phyloP scores from a whole-genome alignment of 2,797 vertebrate genomes.

The Oreochromis mossambicus region DNA sequence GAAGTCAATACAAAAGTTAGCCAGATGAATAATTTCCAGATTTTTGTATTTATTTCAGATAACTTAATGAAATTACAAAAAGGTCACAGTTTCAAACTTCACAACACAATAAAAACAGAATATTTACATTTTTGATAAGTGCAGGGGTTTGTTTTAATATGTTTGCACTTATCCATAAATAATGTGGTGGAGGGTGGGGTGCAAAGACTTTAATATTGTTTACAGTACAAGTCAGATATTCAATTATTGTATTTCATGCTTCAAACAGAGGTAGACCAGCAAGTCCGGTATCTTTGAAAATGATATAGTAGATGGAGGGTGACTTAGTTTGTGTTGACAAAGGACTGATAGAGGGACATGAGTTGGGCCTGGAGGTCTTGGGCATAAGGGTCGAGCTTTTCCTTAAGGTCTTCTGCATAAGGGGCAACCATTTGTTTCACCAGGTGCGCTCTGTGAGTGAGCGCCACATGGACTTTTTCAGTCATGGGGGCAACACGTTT shows the following conservation, averaged over 20 bases:
- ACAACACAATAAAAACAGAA: conserved; percentile 38
- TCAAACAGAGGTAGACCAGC: conserved; percentile 29
- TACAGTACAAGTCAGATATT: conserved; percentile 30
- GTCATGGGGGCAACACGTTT: conserved; percentile 64
- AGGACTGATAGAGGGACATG: conserved; percentile 66
- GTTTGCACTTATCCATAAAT: conserved; percentile 59
- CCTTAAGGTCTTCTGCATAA: conserved; percentile 76
- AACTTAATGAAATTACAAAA: conserved; percentile 49
- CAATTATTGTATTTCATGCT: conserved; percentile 6
- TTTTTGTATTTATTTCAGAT: conserved; percentile 43
- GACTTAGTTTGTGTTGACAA: conserved; percentile 53
- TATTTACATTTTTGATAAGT: conserved; percentile 58
- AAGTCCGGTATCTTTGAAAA: neutral
- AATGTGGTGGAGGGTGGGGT: neutral
- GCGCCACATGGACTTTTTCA: conserved; percentile 63
- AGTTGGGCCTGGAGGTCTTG: conserved; percentile 72
- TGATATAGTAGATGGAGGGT: neutral
- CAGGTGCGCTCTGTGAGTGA: conserved; percentile 60
- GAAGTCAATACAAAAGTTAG: neutral
- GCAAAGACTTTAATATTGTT: conserved; percentile 10
- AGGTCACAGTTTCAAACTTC: neutral
- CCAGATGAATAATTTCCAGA: neutral
- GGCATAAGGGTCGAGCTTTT: conserved; percentile 71
- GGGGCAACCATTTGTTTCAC: conserved; percentile 75
- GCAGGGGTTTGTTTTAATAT: conserved; percentile 18